Evolutionary conservation across 1,140 invertebrate species (phyloP).

Genomic region (Drosophila fuyamai): DNA sequence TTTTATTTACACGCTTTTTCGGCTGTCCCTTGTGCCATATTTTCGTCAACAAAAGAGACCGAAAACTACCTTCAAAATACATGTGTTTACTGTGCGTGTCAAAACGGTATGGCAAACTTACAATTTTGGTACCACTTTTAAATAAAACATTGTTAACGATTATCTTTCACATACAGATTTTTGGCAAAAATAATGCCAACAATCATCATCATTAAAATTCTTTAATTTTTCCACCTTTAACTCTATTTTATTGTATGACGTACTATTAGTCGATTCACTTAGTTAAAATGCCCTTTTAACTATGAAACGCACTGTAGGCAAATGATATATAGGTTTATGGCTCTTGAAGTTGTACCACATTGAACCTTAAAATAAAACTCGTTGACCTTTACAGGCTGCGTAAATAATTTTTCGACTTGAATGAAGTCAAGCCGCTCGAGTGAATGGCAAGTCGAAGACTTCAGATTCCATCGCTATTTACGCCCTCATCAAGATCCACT

Average conservation of each 20-base stretch:
- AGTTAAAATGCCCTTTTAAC: not conserved
- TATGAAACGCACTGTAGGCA: conserved; percentile 36
- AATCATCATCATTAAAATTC: too few relatives aligned
- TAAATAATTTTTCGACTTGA: conserved; percentile 52
- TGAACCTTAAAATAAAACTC: conserved; percentile 59
- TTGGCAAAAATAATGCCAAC: too few relatives aligned
- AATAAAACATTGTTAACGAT: too few relatives aligned
- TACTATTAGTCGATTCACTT: not conserved
- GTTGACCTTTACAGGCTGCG: conserved; percentile 75
- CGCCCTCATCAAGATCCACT: conserved; percentile 6
- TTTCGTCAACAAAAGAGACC: conserved; percentile 57
- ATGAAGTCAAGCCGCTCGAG: conserved; percentile 50
- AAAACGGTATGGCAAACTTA: not conserved
- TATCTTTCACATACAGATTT: too few relatives aligned
- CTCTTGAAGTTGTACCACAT: conserved; percentile 57
- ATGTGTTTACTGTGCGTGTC: conserved; percentile 30
- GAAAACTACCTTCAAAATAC: conserved; percentile 30
- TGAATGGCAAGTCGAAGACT: conserved; percentile 38
- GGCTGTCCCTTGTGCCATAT: conserved; percentile 53
- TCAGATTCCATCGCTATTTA: conserved; percentile 14
- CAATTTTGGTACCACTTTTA: not conserved
- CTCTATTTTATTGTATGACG: too few relatives aligned
- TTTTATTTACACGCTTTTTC: conserved; percentile 58
- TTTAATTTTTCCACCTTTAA: too few relatives aligned
- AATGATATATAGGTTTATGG: conserved; percentile 66